Conservation (phyloP, 2,797 vertebrate species). For the Cossypha polioptera region DNA sequence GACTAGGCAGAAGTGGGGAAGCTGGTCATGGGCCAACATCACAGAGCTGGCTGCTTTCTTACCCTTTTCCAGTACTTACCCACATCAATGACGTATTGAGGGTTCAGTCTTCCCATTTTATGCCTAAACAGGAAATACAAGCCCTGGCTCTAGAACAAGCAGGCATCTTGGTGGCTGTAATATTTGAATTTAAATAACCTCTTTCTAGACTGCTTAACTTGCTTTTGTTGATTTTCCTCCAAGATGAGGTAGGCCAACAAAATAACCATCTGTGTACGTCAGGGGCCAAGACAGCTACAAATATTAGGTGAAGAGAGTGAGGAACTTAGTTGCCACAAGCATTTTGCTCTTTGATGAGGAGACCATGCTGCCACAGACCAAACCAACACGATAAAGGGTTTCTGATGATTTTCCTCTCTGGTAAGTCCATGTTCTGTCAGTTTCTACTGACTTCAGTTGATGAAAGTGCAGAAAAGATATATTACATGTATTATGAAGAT, state of each 20-base stretch:
- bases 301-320: fast-evolving
- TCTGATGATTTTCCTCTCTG: not conserved
- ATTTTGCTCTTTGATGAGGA: not conserved
- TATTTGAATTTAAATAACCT: not conserved
- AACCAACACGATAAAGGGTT: not conserved
- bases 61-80: fast-evolving
- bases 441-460: not conserved
- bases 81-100: fast-evolving
- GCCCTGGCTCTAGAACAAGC: not conserved
- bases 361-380: fast-evolving
- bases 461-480: not conserved
- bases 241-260: not conserved
- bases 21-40: not conserved
- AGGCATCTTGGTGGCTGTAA: not conserved
- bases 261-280: not conserved
- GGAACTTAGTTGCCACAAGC: not conserved
- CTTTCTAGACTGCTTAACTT: not conserved
- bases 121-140: not conserved
- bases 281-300: not conserved
- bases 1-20: not conserved
- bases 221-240: not conserved
- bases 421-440: not conserved
- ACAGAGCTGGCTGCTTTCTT: not conserved
- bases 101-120: fast-evolving
- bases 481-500: not conserved